Evolutionary conservation across 2,113 vertebrate species (phyloP), one percentile per base, ranked within the genome.

Genomic region (Chlorodrepanis virens): DNA sequence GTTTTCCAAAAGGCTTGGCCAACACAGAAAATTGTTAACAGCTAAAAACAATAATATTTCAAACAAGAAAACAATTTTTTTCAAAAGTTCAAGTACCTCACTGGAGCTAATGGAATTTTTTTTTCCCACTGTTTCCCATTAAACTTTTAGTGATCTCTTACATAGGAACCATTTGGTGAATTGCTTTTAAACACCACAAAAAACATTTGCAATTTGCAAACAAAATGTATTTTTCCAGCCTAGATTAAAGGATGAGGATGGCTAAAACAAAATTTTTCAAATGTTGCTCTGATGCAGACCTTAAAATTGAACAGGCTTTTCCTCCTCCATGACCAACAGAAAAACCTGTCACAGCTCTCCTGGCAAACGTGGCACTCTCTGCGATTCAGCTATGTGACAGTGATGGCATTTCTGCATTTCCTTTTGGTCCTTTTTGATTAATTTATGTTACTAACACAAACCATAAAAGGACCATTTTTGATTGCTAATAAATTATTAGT

Each of bases 381-480:
- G 42, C 1, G 0, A 49, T 47, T 50, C 14, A 54, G 33, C 45
- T 71, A 0, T 53, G 45, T 60, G 28, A 53, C 8, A 61, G 25
- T 21, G 19, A 27, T 69, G 45, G 18, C 39, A 42, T 60, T 63
- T 70, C 71, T 54, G 20, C 25, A 35, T 33, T 74, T 67, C 8
- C 27, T 84, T 53, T 29, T 89, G 87, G 11, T 23, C 13, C 21
- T 60, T 84, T 87, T 56, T 35, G 29, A 11, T 77, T 69, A 0
- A 13, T 70, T 53, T 59, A 7, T 57, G 12, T 53, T 83, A 37
- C 10, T 67, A 50, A 80, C 31, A 33, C 8, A 50, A 35, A 65
- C 14, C 5, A 33, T 27, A 44, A 18, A 59, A 11, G 4, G 5
- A 47, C 60, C 28, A 53, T 49, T 60, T 75, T 67, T 68, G 28